Conservation (phyloP, 2,888 invertebrate genomes). For the Harpalus rufipes region DNA sequence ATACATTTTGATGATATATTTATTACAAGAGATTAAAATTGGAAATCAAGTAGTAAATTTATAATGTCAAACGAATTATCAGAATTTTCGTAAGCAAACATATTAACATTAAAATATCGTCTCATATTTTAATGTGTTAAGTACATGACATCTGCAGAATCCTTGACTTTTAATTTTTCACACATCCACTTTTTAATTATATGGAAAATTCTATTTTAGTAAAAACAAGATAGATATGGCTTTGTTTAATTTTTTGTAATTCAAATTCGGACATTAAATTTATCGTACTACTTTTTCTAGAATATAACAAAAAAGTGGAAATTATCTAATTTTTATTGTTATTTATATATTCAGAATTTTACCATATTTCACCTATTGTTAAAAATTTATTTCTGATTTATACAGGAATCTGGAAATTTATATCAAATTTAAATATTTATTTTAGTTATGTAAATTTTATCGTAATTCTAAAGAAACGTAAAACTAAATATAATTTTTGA, state of each 20-base stretch:
- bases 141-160: constrained; percentile 33
- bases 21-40: too few species aligned
- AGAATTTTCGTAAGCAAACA: constrained; percentile 35
- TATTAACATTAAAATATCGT: constrained; percentile 36
- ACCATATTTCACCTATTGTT: constrained; percentile 34
- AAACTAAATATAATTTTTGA: too few species aligned
- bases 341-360: constrained; percentile 27
- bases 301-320: constrained; percentile 5
- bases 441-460: constrained; percentile 39
- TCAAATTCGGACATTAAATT: constrained; percentile 49
- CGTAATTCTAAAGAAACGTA: too few species aligned
- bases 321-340: constrained; percentile 26
- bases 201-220: constrained; percentile 10
- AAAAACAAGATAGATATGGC: constrained; percentile 22
- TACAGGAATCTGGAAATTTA: constrained; percentile 24
- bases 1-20: too few species aligned
- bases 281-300: constrained; percentile 30
- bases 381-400: constrained; percentile 41
- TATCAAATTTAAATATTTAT: constrained; percentile 39
- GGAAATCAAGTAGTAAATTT: too few species aligned
- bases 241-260: constrained; percentile 50
- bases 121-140: constrained; percentile 22
- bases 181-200: constrained; percentile 16
- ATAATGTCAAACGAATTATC: constrained; percentile 17
- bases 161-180: constrained; percentile 57